Evolutionary conservation across 1,140 invertebrate species (phyloP).

Genomic region (Euborellia annulipes): DNA sequence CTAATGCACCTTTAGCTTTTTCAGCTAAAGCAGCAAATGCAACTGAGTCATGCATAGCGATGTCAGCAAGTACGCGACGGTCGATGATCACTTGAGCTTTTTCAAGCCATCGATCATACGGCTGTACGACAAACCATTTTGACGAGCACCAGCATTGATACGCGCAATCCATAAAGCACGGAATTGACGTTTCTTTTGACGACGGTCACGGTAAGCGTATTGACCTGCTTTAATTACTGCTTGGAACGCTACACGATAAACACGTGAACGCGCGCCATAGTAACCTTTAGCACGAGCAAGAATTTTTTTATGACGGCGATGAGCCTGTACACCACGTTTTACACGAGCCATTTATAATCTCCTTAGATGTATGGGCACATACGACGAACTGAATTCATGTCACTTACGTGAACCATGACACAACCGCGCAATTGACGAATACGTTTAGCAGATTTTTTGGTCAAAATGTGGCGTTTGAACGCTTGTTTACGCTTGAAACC

Average conservation of each 20-base stretch:
- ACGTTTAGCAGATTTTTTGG: not conserved
- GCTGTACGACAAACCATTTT: slow-evolving; percentile 3
- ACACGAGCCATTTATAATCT: slow-evolving; percentile 14
- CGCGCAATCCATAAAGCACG: slow-evolving; percentile 6
- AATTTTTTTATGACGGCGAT: slow-evolving; percentile 9
- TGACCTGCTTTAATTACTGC: slow-evolving; percentile 4
- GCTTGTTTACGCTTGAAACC: not conserved
- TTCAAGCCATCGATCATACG: slow-evolving; percentile 4
- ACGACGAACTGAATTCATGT: not conserved
- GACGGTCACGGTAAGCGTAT: slow-evolving; percentile 7
- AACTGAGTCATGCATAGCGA: slow-evolving; percentile 6
- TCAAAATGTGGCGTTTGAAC: not conserved
- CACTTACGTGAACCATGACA: not conserved
- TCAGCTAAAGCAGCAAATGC: slow-evolving; percentile 6
- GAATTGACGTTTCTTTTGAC: slow-evolving; percentile 6
- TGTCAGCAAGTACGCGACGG: slow-evolving; percentile 6
- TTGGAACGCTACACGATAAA: slow-evolving; percentile 3
- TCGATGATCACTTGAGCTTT: slow-evolving; percentile 1
- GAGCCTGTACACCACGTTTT: slow-evolving; percentile 4
- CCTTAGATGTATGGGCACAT: not conserved
- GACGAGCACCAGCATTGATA: slow-evolving; percentile 6
- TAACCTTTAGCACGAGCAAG: slow-evolving; percentile 5
- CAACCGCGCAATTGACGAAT: not conserved
- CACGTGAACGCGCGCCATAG: not conserved
- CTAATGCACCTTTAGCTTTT: not conserved